A percentile compares a stretch with the other conserved stretches of the same genome.
These are phyloP conservation scores for Actenoides lindsayi DNA, from an alignment of 2,113 vertebrate genomes.

Conservation along the genomic window DNA sequence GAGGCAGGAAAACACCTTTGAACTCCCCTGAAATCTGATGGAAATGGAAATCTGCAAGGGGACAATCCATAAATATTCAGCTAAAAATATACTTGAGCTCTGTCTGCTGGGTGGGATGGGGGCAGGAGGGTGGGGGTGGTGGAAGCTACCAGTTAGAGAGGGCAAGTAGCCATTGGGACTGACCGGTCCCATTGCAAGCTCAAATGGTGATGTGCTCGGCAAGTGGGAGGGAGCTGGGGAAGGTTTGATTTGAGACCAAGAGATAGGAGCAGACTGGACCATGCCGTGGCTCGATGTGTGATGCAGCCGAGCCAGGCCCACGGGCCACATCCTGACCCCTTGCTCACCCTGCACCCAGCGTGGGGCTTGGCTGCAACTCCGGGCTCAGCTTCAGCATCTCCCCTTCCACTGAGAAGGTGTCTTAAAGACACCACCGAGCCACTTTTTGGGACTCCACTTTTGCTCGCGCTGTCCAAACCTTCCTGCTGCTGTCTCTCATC, in stretches of 20 bases:
- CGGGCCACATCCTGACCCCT: neutral
- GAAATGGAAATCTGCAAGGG: neutral
- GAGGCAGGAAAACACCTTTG: slow-evolving; percentile 33
- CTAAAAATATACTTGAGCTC: neutral
- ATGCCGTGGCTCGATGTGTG: accelerated
- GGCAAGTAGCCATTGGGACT: neutral
- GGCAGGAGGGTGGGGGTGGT: neutral
- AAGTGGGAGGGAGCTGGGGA: neutral
- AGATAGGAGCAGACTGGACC: neutral
- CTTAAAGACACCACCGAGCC: neutral
- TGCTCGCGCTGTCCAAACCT: neutral
- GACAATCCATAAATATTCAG: neutral
- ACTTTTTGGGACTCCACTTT: accelerated
- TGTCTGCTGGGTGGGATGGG: neutral
- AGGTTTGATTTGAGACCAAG: neutral
- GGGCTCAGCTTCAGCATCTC: neutral
- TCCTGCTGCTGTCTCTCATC: neutral
- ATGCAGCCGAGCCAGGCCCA: neutral
- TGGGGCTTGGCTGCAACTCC: neutral
- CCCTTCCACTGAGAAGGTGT: neutral
- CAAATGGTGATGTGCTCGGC: accelerated
- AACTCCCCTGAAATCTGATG: neutral
- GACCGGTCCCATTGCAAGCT: neutral
- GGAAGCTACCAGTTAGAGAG: neutral
- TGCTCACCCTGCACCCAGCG: accelerated